Conservation (phyloP, 2,797 vertebrate genomes). For the Trichosurus vulpecula region DNA sequence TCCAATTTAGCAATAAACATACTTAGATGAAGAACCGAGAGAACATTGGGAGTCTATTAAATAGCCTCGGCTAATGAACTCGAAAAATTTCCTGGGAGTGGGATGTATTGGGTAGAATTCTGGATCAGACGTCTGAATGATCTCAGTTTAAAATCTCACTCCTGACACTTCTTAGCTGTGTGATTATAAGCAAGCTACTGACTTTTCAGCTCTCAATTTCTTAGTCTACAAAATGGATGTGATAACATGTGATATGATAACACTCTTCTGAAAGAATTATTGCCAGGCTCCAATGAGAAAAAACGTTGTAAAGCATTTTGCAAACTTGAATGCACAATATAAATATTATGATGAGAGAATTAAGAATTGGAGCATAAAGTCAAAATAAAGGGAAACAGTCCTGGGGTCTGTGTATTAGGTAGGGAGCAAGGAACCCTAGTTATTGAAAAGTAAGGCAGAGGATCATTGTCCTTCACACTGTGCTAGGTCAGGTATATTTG, state of each 20-base stretch:
- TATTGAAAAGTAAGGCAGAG: neutral
- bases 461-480: neutral
- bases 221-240: neutral
- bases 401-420: neutral
- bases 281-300: neutral
- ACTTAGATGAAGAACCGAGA: neutral
- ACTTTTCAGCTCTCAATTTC: neutral
- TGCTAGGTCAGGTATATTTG: neutral
- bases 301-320: neutral
- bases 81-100: neutral
- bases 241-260: neutral
- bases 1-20: neutral
- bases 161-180: neutral
- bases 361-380: neutral
- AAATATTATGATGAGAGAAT: neutral
- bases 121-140: neutral
- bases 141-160: neutral
- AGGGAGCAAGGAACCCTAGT: neutral
- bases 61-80: neutral
- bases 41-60: neutral
- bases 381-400: neutral
- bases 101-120: neutral
- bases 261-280: neutral
- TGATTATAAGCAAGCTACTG: neutral
- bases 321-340: neutral